A percentile compares a stretch with the other conserved stretches of the same genome.
Conservation (phyloP, 2,113 vertebrate genomes). For the Cichladusa arquata region DNA sequence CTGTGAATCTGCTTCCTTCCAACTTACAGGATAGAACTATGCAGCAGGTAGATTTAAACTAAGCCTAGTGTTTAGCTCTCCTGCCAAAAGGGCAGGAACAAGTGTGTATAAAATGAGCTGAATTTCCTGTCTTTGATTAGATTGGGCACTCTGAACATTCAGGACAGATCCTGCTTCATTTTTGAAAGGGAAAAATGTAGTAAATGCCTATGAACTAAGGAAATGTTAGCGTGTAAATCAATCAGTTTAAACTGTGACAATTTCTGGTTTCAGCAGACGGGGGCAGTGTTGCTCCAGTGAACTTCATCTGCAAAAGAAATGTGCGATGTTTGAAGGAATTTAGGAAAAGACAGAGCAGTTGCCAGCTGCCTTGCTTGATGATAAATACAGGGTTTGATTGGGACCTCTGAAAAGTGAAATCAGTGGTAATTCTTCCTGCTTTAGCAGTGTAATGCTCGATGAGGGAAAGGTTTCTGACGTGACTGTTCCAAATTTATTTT, state of each 20-base stretch:
- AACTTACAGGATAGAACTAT: not conserved
- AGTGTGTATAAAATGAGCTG: not conserved
- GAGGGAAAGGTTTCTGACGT: not conserved
- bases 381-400: not conserved
- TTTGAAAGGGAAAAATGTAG: not conserved
- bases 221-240: not conserved
- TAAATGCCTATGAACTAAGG: not conserved
- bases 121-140: not conserved
- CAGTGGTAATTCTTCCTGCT: not conserved
- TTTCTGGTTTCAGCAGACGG: not conserved
- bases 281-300: not conserved
- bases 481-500: not conserved
- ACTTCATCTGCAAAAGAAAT: not conserved
- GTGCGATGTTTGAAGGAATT: not conserved
- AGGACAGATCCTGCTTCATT: not conserved
- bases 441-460: not conserved
- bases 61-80: not conserved
- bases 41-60: not conserved
- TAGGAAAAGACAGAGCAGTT: not conserved
- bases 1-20: not conserved
- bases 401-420: not conserved
- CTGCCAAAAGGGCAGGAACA: not conserved
- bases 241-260: too few species aligned
- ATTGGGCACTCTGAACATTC: not conserved
- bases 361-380: not conserved